Conservation (phyloP, 2,797 vertebrate genomes). For the Falco columbarius region DNA sequence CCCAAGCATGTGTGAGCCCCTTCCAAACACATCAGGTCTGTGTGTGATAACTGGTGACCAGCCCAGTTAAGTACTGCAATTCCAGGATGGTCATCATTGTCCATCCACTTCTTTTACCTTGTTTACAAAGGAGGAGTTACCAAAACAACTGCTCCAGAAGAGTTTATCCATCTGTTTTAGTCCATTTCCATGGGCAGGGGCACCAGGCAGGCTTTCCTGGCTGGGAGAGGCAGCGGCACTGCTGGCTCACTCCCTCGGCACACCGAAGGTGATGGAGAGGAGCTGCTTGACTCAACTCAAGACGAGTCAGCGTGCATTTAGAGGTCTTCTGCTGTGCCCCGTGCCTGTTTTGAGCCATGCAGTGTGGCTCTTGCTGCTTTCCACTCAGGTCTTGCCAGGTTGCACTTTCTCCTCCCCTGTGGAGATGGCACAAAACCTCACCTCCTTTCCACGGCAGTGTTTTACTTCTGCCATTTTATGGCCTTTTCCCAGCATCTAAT, state of each 20-base stretch:
- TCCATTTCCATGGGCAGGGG: neutral
- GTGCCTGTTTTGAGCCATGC: neutral
- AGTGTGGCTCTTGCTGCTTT: neutral
- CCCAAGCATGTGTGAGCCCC: neutral
- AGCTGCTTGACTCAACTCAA: neutral
- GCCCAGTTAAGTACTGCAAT: neutral
- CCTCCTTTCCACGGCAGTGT: neutral
- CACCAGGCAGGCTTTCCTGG: neutral
- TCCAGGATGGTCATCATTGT: neutral
- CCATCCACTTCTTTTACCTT: neutral
- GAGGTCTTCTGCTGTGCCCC: neutral
- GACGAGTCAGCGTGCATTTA: fast-evolving
- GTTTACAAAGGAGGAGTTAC: fast-evolving
- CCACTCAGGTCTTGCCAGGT: neutral
- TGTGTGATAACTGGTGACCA: neutral
- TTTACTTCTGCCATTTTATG: neutral
- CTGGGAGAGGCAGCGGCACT: neutral
- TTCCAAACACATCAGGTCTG: neutral
- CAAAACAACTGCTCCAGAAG: neutral
- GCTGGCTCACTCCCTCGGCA: fast-evolving
- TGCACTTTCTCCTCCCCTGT: fast-evolving
- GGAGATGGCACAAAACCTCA: neutral
- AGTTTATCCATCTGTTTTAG: fast-evolving
- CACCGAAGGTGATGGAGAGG: neutral
- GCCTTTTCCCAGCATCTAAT: neutral